Base-by-base conservation (phyloP, 2,888 invertebrate species). In the Cyrtodaria siliqua region DNA sequence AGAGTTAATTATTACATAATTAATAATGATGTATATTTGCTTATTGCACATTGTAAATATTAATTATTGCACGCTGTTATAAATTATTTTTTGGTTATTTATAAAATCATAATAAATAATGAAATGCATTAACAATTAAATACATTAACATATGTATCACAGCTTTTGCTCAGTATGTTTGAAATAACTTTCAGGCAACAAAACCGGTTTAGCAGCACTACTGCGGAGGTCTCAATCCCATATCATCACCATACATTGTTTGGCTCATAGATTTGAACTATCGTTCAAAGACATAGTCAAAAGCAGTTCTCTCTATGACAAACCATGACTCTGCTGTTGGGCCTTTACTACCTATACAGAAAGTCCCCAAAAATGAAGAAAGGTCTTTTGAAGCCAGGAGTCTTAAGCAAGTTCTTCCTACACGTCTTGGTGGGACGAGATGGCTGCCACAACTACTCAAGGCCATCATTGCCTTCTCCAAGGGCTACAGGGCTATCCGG, bases 271-370 rank as follows among this genome's bases (percentile, higher is more conserved):
- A 2, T 53, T 76, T 4, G 76, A 76, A 18, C 59, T 71, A 9
- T 50, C 76, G 2, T 76, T 71, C 47, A 76, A 71, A 24, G 76
- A 76, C 53, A 59, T 71, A 4, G 52, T 76, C 12, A 75, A 76
- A 33, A 52, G 29, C 38, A n/a, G 3, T 40, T 20, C 53, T 20
- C 18, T 14, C 18, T 76, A 70, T 64, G 75, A 70, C 9, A 75
- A 60, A 18, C 49, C 33, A 60, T 60, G 24, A 75, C 70, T 16
- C 68, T 74, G 6, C 29, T 70, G 23, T 44, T 75, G 16, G 64
- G 75, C 2, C 23, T 75, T 1, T 75, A 69, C 29, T 69, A 75
- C 47, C 50, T 68, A 0, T 74, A 74, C 50, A 56, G n/a, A 23
- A 50, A 50, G 4, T 49, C 42, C 29, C 68, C 68, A 16, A 75